Base-by-base conservation (phyloP, 2,113 vertebrate genomes). In the Petaurus breviceps region DNA sequence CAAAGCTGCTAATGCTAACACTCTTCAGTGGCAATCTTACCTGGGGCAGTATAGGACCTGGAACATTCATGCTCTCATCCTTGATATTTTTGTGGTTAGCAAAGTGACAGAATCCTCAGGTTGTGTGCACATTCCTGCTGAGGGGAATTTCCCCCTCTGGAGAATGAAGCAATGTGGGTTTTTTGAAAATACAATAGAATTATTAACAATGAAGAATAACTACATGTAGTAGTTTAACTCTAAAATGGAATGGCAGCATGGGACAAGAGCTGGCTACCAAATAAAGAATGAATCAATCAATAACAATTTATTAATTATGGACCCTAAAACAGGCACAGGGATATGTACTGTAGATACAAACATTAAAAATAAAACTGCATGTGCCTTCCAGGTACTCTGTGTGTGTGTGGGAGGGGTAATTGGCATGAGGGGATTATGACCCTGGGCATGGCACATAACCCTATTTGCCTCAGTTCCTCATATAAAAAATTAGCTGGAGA, bases 321-420 rank as follows among this genome's bases (percentile, higher is more conserved):
- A 43, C n/a, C 19, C n/a, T 84, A 22, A 68, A 31, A 77, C 2
- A 43, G 68, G 16, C 1, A 77, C 68, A 43, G 22, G 22, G 37
- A 14, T 77, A 77, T 43, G 6, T 43, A 43, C 16, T 77, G 22
- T 77, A 77, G n/a, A n/a, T n/a, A 37, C 11, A 68, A 22, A 77
- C 19, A 43, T n/a, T n/a, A n/a, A 7, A 77, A 77, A 22, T 1
- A 77, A 43, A 22, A 77, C 1, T 77, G 1, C 19, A 43, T 22
- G 7, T 77, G 16, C 37, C 16, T 77, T 77, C n/a, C n/a, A 77
- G 16, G 14, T 77, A 4, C 16, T 77, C 52, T n/a, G 16, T 43
- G 1, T 77, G 3, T 77, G 1, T n/a, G 6, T 0, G 28, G 31
- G 9, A 4, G 9, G 8, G 25, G 26, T 8, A 25, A 25, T 10